Evolutionary conservation across 2,797 vertebrate genomes (phyloP).

Genomic region (Catamblyrhynchus diadema): DNA sequence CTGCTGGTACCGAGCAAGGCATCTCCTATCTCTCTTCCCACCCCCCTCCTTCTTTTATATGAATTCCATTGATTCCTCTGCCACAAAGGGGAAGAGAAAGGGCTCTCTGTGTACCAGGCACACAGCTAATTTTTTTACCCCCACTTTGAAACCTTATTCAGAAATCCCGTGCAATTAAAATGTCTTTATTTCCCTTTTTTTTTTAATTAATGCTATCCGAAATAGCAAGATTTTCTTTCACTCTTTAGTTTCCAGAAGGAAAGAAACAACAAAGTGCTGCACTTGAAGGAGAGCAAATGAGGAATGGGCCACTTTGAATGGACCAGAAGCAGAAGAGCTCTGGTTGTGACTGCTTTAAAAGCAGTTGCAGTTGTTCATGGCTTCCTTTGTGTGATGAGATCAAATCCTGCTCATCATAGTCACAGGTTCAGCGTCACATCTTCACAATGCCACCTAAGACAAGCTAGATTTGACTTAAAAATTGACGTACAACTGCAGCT

Average conservation of each 20-base stretch:
- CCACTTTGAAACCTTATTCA: constrained; percentile 45
- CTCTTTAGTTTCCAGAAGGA: constrained; percentile 18
- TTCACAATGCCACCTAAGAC: background rate
- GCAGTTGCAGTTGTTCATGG: background rate
- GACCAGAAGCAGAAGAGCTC: background rate
- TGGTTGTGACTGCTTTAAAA: background rate
- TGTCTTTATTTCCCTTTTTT: constrained; percentile 27
- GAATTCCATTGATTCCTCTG: constrained; percentile 74
- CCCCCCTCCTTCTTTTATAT: constrained; percentile 51
- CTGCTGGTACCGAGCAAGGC: constrained; percentile 67
- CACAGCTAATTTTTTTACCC: constrained; percentile 18
- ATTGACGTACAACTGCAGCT: background rate
- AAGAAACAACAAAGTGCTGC: background rate
- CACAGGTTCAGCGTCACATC: background rate
- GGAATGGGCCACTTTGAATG: background rate
- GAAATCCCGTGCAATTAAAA: constrained; percentile 54
- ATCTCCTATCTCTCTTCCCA: constrained; percentile 67
- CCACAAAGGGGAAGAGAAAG: constrained; percentile 49
- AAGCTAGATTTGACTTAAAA: background rate
- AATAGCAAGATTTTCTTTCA: constrained; percentile 29
- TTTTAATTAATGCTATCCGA: background rate
- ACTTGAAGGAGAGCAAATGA: background rate
- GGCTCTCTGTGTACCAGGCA: constrained; percentile 72
- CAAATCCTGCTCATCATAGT: background rate
- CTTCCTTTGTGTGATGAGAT: background rate